Base-by-base conservation (phyloP, 2,797 vertebrate species). In the Heterohyrax brucei region DNA sequence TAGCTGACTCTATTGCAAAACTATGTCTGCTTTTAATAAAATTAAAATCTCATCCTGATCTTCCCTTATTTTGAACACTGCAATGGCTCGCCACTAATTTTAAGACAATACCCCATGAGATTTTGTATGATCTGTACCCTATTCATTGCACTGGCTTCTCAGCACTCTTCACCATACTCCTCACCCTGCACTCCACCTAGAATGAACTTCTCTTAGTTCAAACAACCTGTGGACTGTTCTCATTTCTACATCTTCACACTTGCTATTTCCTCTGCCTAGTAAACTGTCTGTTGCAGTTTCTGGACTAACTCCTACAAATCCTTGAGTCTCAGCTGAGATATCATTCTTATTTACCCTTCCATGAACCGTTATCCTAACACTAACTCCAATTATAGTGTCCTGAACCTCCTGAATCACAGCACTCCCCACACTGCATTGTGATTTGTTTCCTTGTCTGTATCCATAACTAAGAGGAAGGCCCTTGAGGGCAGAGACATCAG, bases 21-120 rank as follows among this genome's bases (percentile, higher is more conserved):
- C 2, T 86, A 30, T 59, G 24, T 50, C 28, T 91, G 48, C 28
- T 44, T 68, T 91, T 50, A 91, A 81, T 66, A 77, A 95, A 90
- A 72, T 46, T 50, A n/a, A 85, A 61, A 91, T 76, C 59, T 68
- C 21, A n/a, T 87, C 70, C 61, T 87, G 33, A 61, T 83, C 28
- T 2, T 39, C 13, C 30, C 9, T 56, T 66, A 66, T 75, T 33
- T 80, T 75, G 86, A 91, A 87, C 59, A 68, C 76, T 59, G 86
- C 4, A 89, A 50, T 77, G 50, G 39, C 21, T 87, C 18, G 66
- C 48, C 88, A 76, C 12, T 75, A 53, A 62, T n/a, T n/a, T 22
- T 79, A 66, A 82, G 4, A 10, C 39, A 66, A 82, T 7, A 10
- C 39, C 26, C 39, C 61, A 87, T 6, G 39, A 39, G 7, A 61